Conservation (phyloP, 2,888 invertebrate species). For the Oxystoma pomonae region DNA sequence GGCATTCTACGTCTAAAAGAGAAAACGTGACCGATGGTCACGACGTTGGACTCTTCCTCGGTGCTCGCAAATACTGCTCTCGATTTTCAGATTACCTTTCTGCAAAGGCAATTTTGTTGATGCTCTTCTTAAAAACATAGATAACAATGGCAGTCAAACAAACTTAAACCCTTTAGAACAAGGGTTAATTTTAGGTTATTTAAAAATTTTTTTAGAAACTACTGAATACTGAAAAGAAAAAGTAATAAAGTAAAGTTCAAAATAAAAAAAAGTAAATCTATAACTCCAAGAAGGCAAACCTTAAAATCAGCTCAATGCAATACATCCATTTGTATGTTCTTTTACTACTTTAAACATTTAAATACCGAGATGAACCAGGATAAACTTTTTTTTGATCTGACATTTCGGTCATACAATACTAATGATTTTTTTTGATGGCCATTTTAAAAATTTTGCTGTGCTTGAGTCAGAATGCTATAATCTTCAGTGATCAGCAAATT, state of each 20-base stretch:
- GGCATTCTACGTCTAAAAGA: not conserved
- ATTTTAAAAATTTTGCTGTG: not conserved
- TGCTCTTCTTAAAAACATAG: not conserved
- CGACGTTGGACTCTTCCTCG: not conserved
- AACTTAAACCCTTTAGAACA: no score
- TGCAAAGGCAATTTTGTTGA: not conserved
- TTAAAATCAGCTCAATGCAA: no score
- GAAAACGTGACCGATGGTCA: not conserved
- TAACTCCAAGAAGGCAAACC: no score
- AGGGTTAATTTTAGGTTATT: no score
- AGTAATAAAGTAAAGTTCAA: no score
- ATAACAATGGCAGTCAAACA: no score
- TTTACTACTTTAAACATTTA: not conserved
- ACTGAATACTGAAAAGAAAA: no score
- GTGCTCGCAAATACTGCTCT: constrained; percentile 13
- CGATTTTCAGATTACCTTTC: constrained; percentile 19
- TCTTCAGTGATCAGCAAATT: not conserved
- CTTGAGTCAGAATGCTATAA: not conserved
- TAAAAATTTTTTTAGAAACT: no score
- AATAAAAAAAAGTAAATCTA: no score
- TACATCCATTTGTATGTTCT: no score
- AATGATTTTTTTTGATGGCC: not conserved
- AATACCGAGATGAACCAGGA: not conserved
- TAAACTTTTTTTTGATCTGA: not conserved
- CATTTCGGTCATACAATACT: not conserved